Percentiles rank a stretch among this genome's conserved stretches.
Conservation (phyloP, 2,113 vertebrate species). For the Crotalus tigris region DNA sequence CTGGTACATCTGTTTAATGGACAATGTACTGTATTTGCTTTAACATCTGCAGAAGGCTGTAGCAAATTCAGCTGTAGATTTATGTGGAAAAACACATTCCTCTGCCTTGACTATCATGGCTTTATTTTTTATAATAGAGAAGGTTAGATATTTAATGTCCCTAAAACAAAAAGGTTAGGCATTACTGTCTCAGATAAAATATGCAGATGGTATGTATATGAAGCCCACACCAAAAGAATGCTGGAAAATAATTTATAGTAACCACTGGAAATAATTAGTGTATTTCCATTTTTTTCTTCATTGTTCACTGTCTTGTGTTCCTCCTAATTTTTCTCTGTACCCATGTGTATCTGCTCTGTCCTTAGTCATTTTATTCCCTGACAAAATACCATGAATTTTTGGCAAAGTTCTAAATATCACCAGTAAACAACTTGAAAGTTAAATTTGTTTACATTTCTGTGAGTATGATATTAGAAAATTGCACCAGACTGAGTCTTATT, state of each 20-base stretch:
- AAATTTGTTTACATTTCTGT: background rate
- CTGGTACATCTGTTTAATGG: background rate
- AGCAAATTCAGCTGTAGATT: background rate
- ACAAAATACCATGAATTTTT: background rate
- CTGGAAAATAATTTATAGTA: background rate
- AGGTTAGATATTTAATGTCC: background rate
- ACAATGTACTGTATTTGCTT: background rate
- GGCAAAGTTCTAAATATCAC: background rate
- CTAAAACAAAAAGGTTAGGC: background rate
- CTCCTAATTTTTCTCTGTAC: background rate
- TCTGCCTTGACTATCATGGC: background rate
- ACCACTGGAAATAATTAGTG: background rate
- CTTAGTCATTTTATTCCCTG: background rate
- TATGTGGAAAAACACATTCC: background rate
- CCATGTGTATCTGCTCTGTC: background rate
- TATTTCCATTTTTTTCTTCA: background rate
- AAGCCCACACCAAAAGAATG: background rate
- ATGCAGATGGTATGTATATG: background rate
- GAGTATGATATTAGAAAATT: background rate
- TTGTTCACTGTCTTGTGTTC: background rate
- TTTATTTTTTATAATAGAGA: background rate
- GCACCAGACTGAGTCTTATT: background rate
- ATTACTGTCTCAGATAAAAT: background rate
- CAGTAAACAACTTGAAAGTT: background rate
- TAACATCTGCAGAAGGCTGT: background rate